These are phyloP conservation scores for Charaxes varanes DNA, from an alignment of 1,140 invertebrate genomes.

Conservation along the genomic window DNA sequence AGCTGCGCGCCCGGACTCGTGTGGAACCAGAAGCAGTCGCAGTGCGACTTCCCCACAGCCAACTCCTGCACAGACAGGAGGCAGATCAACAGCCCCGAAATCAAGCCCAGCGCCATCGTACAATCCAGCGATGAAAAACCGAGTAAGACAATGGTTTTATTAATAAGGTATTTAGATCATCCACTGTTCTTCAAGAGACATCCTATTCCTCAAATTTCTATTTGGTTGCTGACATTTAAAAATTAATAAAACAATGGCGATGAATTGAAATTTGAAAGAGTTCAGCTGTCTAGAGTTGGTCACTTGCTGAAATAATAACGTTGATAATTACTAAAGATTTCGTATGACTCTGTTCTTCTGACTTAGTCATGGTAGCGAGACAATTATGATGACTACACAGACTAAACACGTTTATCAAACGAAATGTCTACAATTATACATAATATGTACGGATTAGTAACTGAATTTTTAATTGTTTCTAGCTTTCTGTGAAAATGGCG, in stretches of 20 bases:
- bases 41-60: conserved; percentile 78
- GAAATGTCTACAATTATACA: too few species aligned
- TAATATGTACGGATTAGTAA: too few species aligned
- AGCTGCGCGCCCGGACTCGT: conserved; percentile 81
- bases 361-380: too few species aligned
- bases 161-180: too few species aligned
- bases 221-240: too few species aligned
- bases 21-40: conserved; percentile 78
- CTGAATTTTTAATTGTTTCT: conserved; percentile 29
- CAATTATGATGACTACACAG: neutral
- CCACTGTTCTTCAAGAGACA: neutral
- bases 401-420: too few species aligned
- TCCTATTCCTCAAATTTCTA: neutral
- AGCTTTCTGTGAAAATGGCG: conserved; percentile 78
- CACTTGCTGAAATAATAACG: too few species aligned
- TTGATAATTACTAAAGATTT: too few species aligned
- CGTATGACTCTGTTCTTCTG: too few species aligned
- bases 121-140: conserved; percentile 30
- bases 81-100: conserved; percentile 35
- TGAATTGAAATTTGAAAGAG: too few species aligned
- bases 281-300: too few species aligned
- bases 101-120: conserved; percentile 29
- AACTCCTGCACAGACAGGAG: conserved; percentile 42
- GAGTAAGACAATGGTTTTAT: conserved; percentile 30
- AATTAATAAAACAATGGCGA: too few species aligned